Evolutionary conservation across 2,113 vertebrate species (phyloP).

Genomic region (Eudyptes chrysolophus): DNA sequence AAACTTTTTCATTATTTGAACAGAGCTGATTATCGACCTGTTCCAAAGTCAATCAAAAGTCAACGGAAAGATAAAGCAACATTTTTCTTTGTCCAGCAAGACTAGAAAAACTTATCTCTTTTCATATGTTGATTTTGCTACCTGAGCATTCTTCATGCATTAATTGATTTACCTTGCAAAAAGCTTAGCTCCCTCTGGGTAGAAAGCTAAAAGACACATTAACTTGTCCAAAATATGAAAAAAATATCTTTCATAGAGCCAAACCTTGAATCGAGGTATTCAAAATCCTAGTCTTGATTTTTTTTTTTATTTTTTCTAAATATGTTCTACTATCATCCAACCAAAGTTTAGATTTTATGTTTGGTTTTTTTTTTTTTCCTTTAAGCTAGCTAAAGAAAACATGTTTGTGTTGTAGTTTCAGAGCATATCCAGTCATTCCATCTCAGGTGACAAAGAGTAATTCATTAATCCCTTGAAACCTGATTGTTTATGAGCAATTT

Average conservation of each 20-base stretch:
- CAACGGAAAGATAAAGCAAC: not conserved
- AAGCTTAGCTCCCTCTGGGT: not conserved
- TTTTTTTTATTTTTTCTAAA: not conserved
- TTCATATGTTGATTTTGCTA: not conserved
- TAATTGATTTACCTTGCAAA: not conserved
- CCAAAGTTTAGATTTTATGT: not conserved
- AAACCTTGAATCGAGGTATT: not conserved
- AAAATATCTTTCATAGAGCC: not conserved
- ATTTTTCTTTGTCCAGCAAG: not conserved
- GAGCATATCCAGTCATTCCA: not conserved
- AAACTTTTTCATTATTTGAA: slow-evolving; percentile 10
- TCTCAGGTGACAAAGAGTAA: not conserved
- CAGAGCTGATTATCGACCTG: not conserved
- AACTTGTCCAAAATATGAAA: not conserved
- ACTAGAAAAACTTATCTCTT: not conserved
- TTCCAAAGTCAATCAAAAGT: slow-evolving; percentile 26
- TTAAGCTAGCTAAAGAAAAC: not conserved
- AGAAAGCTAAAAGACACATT: not conserved
- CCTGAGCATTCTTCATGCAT: not conserved
- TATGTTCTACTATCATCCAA: not conserved
- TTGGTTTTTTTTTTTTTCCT: not conserved
- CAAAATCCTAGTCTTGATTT: not conserved
- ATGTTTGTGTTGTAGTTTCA: not conserved
- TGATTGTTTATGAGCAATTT: not conserved
- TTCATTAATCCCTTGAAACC: not conserved